A percentile compares a stretch with the other conserved stretches of the same genome.
Conservation (phyloP, 2,113 vertebrate genomes). For the Salvator merianae region DNA sequence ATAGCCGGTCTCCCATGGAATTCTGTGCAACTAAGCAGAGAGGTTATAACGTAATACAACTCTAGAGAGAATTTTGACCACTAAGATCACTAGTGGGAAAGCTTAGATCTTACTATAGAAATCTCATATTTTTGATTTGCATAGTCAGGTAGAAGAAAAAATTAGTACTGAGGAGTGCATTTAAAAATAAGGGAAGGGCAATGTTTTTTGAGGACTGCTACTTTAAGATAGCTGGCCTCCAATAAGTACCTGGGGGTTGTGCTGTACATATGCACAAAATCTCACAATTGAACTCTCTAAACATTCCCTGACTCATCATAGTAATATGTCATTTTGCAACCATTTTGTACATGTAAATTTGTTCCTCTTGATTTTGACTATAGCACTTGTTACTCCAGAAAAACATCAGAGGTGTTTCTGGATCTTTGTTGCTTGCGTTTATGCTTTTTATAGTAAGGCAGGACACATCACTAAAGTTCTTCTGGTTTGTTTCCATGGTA, state of each 20-base stretch:
- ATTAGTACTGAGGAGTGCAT: too few relatives aligned
- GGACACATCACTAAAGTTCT: not conserved
- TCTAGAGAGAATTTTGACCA: too few relatives aligned
- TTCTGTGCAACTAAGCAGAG: not conserved
- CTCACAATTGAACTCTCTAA: not conserved
- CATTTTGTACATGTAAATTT: not conserved
- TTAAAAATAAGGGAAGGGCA: not conserved
- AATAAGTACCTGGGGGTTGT: not conserved
- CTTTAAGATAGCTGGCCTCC: not conserved
- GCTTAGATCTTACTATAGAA: too few relatives aligned
- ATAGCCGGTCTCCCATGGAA: not conserved
- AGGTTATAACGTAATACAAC: not conserved
- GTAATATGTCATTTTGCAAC: not conserved
- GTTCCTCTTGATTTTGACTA: not conserved
- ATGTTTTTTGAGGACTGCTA: not conserved
- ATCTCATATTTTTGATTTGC: too few relatives aligned
- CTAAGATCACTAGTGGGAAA: too few relatives aligned
- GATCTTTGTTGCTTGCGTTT: not conserved
- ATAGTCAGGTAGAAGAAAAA: too few relatives aligned
- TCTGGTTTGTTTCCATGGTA: slow-evolving; percentile 28
- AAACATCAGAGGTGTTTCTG: not conserved
- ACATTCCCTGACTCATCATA: too few relatives aligned
- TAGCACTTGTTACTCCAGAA: not conserved
- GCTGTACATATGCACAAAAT: not conserved
- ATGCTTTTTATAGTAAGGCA: not conserved